Evolutionary conservation across 2,113 vertebrate genomes (phyloP).

Genomic region (Henicopernis longicauda): DNA sequence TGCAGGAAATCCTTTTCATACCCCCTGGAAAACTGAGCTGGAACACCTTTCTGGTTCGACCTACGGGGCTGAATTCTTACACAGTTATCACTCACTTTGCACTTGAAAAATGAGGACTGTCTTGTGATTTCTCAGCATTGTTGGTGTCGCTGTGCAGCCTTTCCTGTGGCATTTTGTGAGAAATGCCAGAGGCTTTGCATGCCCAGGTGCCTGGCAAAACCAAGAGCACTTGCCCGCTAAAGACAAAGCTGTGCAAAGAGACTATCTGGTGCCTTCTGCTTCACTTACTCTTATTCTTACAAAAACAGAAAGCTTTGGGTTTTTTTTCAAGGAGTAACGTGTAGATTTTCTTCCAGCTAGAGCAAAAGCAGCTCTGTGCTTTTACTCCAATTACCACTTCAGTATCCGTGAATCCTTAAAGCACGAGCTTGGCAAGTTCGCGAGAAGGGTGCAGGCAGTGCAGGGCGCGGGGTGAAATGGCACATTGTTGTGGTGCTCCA

Average conservation of each 20-base stretch:
- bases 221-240: not conserved
- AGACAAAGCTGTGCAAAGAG: not conserved
- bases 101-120: constrained; percentile 40
- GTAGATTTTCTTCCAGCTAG: not conserved
- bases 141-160: not conserved
- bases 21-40: constrained; percentile 38
- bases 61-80: not conserved
- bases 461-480: fast-evolving
- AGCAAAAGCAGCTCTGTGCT: not conserved
- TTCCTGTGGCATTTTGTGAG: not conserved
- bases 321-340: not conserved
- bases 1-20: constrained; percentile 62
- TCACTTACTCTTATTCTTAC: constrained; percentile 8
- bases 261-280: not conserved
- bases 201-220: not conserved
- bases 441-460: fast-evolving
- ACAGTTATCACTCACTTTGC: constrained; percentile 57
- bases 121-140: not conserved
- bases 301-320: not conserved
- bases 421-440: not conserved
- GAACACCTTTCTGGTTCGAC: constrained; percentile 2
- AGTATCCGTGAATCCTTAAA: not conserved
- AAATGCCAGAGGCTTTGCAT: constrained; percentile 5
- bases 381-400: not conserved
- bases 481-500: fast-evolving